phyloP scores from a whole-genome alignment of 2,113 vertebrate genomes.

The Notarius quadriscutis region DNA sequence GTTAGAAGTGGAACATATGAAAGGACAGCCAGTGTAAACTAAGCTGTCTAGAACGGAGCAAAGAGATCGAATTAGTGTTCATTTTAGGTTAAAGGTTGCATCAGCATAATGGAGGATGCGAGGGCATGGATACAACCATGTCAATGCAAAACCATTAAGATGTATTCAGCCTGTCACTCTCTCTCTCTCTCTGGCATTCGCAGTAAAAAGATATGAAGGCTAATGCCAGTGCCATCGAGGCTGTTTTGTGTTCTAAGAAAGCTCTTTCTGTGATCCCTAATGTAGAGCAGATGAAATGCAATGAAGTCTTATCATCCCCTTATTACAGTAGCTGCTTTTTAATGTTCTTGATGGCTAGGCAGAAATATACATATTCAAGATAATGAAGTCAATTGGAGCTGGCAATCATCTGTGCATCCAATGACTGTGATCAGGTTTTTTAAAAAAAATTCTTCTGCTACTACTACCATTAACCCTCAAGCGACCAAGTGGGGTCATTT shows the following conservation, averaged over 20 bases:
- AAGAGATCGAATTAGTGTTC: slow-evolving; percentile 45
- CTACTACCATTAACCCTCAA: neutral
- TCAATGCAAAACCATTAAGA: slow-evolving; percentile 50
- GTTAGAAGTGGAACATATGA: slow-evolving; percentile 26
- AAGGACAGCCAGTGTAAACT: slow-evolving; percentile 24
- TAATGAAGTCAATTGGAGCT: slow-evolving; percentile 30
- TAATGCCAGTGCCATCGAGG: slow-evolving; percentile 30
- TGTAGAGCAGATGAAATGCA: slow-evolving; percentile 31
- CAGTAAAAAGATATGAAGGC: slow-evolving; percentile 21
- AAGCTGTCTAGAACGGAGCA: slow-evolving; percentile 8
- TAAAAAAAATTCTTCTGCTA: neutral
- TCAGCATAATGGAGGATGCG: slow-evolving; percentile 42
- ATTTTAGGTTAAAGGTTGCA: slow-evolving; percentile 45
- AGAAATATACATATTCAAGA: slow-evolving; percentile 14
- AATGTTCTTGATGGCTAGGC: slow-evolving; percentile 23
- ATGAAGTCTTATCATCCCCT: slow-evolving; percentile 26
- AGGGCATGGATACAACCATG: slow-evolving; percentile 37
- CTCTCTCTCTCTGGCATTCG: slow-evolving; percentile 25
- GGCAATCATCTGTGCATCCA: neutral
- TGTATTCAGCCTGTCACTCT: slow-evolving; percentile 28
- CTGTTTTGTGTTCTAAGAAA: slow-evolving; percentile 40
- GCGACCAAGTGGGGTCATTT: too few species aligned
- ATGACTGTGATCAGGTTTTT: neutral
- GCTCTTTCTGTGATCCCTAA: slow-evolving; percentile 36
- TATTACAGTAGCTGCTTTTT: slow-evolving; percentile 33